Percentiles rank a stretch among this genome's conserved stretches.
Evolutionary conservation across 2,113 vertebrate species (phyloP).

Genomic region (Triplophysa tibetana): DNA sequence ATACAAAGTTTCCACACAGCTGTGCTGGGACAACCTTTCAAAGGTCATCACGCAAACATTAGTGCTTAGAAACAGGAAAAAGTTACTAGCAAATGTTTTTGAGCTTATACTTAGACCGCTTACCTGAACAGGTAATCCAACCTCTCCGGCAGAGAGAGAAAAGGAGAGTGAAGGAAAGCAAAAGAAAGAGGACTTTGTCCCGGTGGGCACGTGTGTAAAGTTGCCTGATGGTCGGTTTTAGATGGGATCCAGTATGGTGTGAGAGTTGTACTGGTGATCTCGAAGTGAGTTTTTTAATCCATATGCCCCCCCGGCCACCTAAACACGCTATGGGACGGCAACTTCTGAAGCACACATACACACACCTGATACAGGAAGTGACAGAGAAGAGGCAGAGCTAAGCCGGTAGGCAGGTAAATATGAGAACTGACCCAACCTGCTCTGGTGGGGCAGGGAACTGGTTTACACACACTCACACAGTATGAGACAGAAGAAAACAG

Average conservation of each 20-base stretch:
- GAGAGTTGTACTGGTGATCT: conserved; percentile 1
- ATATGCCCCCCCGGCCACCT: neutral
- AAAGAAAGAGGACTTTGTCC: conserved; percentile 32
- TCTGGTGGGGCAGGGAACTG: conserved; percentile 23
- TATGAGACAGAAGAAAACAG: neutral
- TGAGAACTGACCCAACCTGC: conserved; percentile 55
- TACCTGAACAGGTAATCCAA: conserved; percentile 71
- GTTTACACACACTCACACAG: conserved; percentile 24
- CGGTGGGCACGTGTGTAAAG: neutral
- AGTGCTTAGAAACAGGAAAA: neutral
- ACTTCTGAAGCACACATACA: conserved; percentile 13
- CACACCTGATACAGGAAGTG: conserved; percentile 57
- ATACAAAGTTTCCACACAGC: conserved; percentile 21
- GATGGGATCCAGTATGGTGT: neutral
- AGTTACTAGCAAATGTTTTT: neutral
- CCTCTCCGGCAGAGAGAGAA: conserved; percentile 15
- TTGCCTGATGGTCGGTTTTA: neutral
- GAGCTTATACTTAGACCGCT: conserved; percentile 33
- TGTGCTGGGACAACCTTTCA: conserved; percentile 19
- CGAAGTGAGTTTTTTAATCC: conserved; percentile 1
- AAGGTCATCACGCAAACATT: conserved; percentile 19
- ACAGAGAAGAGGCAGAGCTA: conserved; percentile 35
- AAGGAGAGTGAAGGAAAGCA: conserved; percentile 27
- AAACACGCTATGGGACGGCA: neutral
- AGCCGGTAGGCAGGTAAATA: conserved; percentile 51